A percentile compares a stretch with the other conserved stretches of the same genome.
Conservation (phyloP, 2,888 invertebrate genomes). For the Hirtodrosophila confusa region DNA sequence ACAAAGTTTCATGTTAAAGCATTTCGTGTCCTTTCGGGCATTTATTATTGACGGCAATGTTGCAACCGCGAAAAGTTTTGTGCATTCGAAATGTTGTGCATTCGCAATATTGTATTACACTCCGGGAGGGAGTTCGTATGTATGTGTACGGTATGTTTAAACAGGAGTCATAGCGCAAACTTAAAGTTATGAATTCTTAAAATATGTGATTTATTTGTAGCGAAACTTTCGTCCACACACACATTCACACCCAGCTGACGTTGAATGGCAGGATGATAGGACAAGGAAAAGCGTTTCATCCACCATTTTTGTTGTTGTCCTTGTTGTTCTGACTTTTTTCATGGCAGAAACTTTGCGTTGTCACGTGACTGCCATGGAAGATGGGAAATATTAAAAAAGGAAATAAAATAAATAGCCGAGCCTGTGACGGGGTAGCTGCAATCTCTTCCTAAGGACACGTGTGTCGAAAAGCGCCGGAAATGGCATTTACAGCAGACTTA, state of each 20-base stretch:
- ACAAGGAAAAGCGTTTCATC: slow-evolving; percentile 17
- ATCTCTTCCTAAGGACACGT: slow-evolving; percentile 29
- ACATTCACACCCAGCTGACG: slow-evolving; percentile 10
- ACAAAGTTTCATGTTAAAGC: slow-evolving; percentile 32
- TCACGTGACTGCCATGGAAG: slow-evolving; percentile 66
- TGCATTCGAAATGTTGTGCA: slow-evolving; percentile 52
- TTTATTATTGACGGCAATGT: slow-evolving; percentile 58
- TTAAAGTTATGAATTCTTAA: slow-evolving; percentile 77
- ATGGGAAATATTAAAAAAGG: slow-evolving; percentile 51
- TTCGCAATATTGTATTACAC: slow-evolving; percentile 49
- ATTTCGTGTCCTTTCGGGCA: slow-evolving; percentile 25
- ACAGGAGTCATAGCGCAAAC: slow-evolving; percentile 73
- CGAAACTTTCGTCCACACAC: slow-evolving; percentile 37
- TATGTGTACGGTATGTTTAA: slow-evolving; percentile 32
- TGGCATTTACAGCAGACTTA: slow-evolving; percentile 64
- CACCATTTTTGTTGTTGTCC: slow-evolving; percentile 23
- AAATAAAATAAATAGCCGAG: slow-evolving; percentile 40
- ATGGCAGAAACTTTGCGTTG: slow-evolving; percentile 53
- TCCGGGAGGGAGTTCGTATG: slow-evolving; percentile 11
- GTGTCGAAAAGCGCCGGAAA: slow-evolving; percentile 58
- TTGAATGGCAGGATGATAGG: slow-evolving; percentile 27
- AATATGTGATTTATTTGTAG: slow-evolving; percentile 76
- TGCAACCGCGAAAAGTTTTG: slow-evolving; percentile 57
- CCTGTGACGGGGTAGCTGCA: slow-evolving; percentile 40
- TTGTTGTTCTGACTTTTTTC: slow-evolving; percentile 24